Conservation (phyloP, 2,888 invertebrate genomes). For the Habrosyne pyritoides region DNA sequence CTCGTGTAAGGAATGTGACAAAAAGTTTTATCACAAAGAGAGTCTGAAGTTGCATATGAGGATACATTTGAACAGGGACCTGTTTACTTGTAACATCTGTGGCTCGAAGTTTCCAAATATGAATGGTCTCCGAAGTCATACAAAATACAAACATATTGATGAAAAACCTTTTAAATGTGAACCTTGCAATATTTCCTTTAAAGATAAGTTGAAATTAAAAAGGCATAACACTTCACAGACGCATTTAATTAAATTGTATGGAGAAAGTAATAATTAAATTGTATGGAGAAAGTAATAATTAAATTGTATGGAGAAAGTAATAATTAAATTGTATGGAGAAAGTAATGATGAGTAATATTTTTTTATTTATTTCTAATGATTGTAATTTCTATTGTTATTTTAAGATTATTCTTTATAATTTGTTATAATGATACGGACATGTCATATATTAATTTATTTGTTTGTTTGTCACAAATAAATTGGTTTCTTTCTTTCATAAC, state of each 20-base stretch:
- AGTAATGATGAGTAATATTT: too few species aligned
- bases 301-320: too few species aligned
- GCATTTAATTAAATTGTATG: conserved; percentile 3
- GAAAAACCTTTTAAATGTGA: background rate
- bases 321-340: too few species aligned
- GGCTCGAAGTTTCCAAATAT: background rate
- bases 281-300: too few species aligned
- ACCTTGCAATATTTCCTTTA: background rate
- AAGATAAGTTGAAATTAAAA: background rate
- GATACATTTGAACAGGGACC: conserved; percentile 23
- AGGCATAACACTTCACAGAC: background rate
- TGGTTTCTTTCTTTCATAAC: too few species aligned
- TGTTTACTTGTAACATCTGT: conserved; percentile 29
- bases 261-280: too few species aligned
- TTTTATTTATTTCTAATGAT: too few species aligned
- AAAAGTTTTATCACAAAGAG: conserved; percentile 23
- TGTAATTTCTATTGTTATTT: too few species aligned
- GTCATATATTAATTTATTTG: too few species aligned
- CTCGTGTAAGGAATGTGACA: conserved; percentile 34
- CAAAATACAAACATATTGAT: background rate
- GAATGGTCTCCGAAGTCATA: background rate
- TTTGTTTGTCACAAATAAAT: too few species aligned
- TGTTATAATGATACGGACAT: too few species aligned
- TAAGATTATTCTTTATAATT: too few species aligned
- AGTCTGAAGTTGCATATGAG: conserved; percentile 24